Percentiles rank a stretch among this genome's conserved stretches.
Evolutionary conservation across 2,888 invertebrate genomes (phyloP).

Genomic region (Cactoblastis cactorum): DNA sequence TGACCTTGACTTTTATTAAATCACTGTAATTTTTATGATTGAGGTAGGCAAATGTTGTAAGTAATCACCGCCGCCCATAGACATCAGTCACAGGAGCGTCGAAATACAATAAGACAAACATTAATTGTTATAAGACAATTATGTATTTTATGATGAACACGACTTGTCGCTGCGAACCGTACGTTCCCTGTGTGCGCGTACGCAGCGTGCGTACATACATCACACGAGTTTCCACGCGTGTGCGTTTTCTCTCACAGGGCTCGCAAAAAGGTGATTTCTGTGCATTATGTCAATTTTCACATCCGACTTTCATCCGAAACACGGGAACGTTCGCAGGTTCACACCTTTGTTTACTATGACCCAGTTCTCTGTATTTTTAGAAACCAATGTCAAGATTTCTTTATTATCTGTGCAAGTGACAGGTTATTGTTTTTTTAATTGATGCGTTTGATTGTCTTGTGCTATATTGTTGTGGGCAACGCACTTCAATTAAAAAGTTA

Average conservation of each 20-base stretch:
- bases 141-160: background rate
- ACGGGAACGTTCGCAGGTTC: slow-evolving; percentile 42
- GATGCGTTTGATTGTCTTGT: background rate
- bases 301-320: slow-evolving; percentile 74
- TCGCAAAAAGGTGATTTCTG: slow-evolving; percentile 58
- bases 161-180: slow-evolving; percentile 35
- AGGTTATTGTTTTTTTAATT: slow-evolving; percentile 4
- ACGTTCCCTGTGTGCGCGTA: slow-evolving; percentile 31
- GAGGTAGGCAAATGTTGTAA: no score
- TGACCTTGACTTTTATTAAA: no score
- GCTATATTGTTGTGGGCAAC: background rate
- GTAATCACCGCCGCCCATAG: no score
- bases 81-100: no score
- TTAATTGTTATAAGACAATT: no score
- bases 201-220: slow-evolving; percentile 30
- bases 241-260: slow-evolving; percentile 47
- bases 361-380: slow-evolving; percentile 33
- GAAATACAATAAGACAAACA: no score
- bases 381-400: slow-evolving; percentile 23
- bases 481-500: background rate
- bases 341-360: slow-evolving; percentile 65
- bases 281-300: slow-evolving; percentile 73
- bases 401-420: background rate
- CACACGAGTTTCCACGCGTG: slow-evolving; percentile 29
- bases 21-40: no score